These are phyloP conservation scores for Rallus crepitans DNA, from an alignment of 2,797 vertebrate species.

Conservation along the genomic window DNA sequence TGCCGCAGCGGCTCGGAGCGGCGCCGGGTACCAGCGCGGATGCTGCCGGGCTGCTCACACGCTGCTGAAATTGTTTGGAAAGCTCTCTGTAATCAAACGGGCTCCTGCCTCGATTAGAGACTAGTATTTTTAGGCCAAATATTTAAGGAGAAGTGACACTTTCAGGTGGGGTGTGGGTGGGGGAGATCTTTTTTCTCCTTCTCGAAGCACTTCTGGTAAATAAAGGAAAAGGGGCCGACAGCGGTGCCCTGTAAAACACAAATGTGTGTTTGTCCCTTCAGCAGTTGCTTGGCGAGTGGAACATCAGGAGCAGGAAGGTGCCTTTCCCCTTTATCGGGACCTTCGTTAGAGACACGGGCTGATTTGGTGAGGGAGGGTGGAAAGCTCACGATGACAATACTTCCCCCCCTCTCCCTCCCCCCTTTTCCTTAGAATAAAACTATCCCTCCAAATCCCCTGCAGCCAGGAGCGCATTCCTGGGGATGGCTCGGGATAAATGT, in stretches of 20 bases:
- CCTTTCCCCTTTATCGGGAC: not conserved
- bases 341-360: not conserved
- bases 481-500: not conserved
- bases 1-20: not conserved
- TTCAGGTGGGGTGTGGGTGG: not conserved
- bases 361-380: not conserved
- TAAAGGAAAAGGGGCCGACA: not conserved
- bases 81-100: not conserved
- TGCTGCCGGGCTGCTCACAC: not conserved
- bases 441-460: not conserved
- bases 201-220: not conserved
- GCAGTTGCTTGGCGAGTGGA: not conserved
- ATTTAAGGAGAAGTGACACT: not conserved
- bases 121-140: not conserved
- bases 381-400: not conserved
- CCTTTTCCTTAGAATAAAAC: not conserved
- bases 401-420: rapidly evolving
- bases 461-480: not conserved
- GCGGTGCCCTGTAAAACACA: not conserved
- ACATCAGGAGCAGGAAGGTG: not conserved
- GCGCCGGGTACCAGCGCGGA: not conserved
- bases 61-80: not conserved
- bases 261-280: not conserved
- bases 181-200: not conserved
- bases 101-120: not conserved